Evolutionary conservation across 53 echinoderm and acorn worm genomes (phyloP), one percentile per base, ranked within the genome.

Genomic region (Holothuria scabra): DNA sequence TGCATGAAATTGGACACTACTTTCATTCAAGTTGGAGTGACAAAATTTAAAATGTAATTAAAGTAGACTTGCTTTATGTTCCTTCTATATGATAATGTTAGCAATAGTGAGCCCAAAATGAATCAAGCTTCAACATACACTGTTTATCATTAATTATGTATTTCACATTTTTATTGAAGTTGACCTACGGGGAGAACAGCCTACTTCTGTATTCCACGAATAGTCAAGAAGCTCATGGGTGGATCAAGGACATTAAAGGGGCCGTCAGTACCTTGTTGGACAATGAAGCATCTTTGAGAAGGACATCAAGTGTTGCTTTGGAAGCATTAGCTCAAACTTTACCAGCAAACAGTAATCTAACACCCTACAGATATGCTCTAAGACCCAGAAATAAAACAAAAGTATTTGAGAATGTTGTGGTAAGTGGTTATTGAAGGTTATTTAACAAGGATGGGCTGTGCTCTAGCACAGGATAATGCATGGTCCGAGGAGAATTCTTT

Each of bases 181-280:
- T 95, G 4, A 76, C 80, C 11, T 89, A 83, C 67, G 89, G 81
- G 32, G 91, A 91, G 4, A 61, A 93, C 20, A 86, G 69, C 58
- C 88, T 95, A 25, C 84, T 95, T 35, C 75, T 95, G 29, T 95
- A 93, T 41, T 93, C 93, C 3, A 80, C 83, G 25, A 85, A 95
- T 67, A 84, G 91, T 24, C 83, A 91, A 29, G 87, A 93, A 37
- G 96, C 93, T 8, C 82, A 90, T 0, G 89, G 90, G 22, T 95
- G 96, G 96, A 86, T 95, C 10, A 87, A 93, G 70, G 88, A 89
- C 9, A 80, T 95, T 9, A 89, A 95, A 63, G 88, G 86, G 3
- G 86, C 96, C 56, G 93, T 93, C 66, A 59, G 71, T 14, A 89
- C 84, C n/a, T 86, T 85, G 60, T 60, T 74, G 16, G 66, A 83